Evolutionary conservation across 2,888 invertebrate species (phyloP).

Genomic region (Nezara viridula): DNA sequence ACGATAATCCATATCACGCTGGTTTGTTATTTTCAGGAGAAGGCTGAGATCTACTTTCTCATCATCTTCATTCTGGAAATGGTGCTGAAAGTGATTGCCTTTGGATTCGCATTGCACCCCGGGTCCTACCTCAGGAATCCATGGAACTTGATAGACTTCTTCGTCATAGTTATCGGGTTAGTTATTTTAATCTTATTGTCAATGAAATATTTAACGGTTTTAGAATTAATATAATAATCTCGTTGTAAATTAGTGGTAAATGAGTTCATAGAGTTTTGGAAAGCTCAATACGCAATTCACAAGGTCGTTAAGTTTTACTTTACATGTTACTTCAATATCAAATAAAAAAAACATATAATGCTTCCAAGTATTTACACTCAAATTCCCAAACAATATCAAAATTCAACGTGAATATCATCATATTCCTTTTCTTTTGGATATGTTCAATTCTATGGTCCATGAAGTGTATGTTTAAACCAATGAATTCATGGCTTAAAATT

Average conservation of each 20-base stretch:
- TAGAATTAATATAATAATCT: background rate
- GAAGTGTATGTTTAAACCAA: too few species aligned
- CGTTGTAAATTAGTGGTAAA: too few species aligned
- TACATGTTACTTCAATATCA: too few species aligned
- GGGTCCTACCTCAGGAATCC: conserved; percentile 64
- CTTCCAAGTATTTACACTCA: too few species aligned
- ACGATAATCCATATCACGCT: background rate
- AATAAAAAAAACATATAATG: too few species aligned
- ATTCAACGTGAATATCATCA: too few species aligned
- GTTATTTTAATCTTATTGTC: background rate
- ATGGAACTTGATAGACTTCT: conserved; percentile 64
- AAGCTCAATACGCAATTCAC: background rate
- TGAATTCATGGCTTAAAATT: too few species aligned
- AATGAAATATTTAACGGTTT: background rate
- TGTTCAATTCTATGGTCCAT: too few species aligned
- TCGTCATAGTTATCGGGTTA: conserved; percentile 64
- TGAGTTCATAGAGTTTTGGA: background rate
- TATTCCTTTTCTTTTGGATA: too few species aligned
- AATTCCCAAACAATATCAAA: too few species aligned
- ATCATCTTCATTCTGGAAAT: conserved; percentile 63
- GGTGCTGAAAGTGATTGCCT: conserved; percentile 63
- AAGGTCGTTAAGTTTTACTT: background rate
- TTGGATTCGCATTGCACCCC: conserved; percentile 63
- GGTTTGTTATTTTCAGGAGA: conserved; percentile 60
- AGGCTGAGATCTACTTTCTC: conserved; percentile 64